Percentiles rank a stretch among this genome's conserved stretches.
Evolutionary conservation across 2,797 vertebrate genomes (phyloP).

Genomic region (Xenops minutus): DNA sequence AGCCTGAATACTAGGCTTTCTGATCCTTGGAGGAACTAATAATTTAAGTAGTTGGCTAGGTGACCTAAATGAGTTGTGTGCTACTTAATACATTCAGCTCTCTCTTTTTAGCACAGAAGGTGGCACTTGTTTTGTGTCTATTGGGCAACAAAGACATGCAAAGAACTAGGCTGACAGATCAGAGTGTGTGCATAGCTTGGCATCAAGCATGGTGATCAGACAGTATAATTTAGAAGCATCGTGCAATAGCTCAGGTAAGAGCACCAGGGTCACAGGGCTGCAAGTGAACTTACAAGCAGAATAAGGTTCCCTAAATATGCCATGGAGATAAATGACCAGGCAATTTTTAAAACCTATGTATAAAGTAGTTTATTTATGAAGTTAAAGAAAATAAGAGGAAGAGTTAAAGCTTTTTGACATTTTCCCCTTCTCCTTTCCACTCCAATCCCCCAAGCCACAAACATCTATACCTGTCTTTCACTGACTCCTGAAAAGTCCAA

Average conservation of each 20-base stretch:
- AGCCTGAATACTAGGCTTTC: not conserved
- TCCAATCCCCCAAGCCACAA: not conserved
- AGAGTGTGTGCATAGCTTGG: not conserved
- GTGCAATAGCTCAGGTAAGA: accelerated
- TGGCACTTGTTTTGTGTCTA: not conserved
- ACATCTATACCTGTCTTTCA: not conserved
- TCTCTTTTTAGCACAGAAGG: not conserved
- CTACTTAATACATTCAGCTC: not conserved
- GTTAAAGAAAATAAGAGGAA: not conserved
- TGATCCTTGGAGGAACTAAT: not conserved
- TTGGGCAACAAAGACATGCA: not conserved
- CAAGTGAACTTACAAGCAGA: not conserved
- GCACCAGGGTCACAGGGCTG: not conserved
- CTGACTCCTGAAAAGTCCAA: not conserved
- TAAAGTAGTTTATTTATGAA: not conserved
- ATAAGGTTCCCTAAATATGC: not conserved
- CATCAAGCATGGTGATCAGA: not conserved
- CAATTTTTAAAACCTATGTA: not conserved
- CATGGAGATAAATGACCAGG: not conserved
- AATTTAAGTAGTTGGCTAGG: not conserved
- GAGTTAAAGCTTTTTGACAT: not conserved
- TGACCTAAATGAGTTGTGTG: not conserved
- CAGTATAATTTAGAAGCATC: not conserved
- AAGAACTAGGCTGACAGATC: not conserved
- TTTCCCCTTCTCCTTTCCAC: not conserved